Evolutionary conservation across 2,888 invertebrate species (phyloP), one percentile per base, ranked within the genome.

Genomic region (Stenotaenia linearis): DNA sequence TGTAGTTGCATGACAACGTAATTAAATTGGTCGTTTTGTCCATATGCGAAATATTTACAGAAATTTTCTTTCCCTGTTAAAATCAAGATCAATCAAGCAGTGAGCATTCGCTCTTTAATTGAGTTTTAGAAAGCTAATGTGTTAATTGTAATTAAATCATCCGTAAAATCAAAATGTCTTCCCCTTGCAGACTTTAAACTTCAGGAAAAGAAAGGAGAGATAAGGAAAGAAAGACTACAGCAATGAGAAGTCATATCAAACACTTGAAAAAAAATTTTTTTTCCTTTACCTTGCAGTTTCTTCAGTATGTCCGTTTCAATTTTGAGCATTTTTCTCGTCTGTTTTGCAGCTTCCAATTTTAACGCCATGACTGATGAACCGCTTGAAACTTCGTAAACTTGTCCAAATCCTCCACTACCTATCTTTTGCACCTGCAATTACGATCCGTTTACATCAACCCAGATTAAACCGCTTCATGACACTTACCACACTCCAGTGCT

Each of bases 381-480:
- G 89, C 99, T 99, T 85, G 95, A 89, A 4, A 98, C 99, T 88
- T 99, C 99, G 88, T 99, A 99, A 84, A 99, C 99, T 88, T 99
- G 99, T 30, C 99, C 99, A 88, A 99, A 99, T n/a, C 99, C 99
- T 74, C 99, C 99, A 79, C 98, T 98, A n/a, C 99, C 99, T 83
- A 99, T 96, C 88, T 99, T 99, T 85, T 94, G 93, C 78, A 95
- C 91, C 89, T 92, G 84, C 25, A 86, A 83, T 81, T 79, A 79
- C 80, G 10, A 18, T 21, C 12, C 4, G 18, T 6, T 21, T 21
- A 56, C 4, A 56, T 56, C 6, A 6, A 56, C 6, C 6, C 23
- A 4, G 10, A 56, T 21, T 32, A n/a, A n/a, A n/a, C 32, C 32
- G 9, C 9, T 32, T 32, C 9, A 32, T 6, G 9, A 32, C 32